Evolutionary conservation across 2,888 invertebrate species (phyloP).

Genomic region (Drosophila parthenogenetica): DNA sequence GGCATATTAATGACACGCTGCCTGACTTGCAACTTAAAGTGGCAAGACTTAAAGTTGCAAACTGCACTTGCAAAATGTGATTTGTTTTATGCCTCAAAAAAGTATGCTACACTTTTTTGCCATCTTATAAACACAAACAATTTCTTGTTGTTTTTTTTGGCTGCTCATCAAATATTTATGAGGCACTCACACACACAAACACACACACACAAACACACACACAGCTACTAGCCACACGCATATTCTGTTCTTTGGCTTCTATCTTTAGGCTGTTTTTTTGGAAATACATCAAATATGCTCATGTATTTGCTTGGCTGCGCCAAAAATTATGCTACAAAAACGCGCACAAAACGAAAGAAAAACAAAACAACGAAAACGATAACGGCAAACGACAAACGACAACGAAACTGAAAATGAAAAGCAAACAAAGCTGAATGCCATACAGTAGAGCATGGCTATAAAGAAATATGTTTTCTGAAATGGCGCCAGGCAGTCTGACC

Average conservation of each 20-base stretch:
- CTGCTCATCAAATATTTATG: constrained; percentile 55
- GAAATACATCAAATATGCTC: constrained; percentile 61
- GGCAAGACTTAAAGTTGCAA: constrained; percentile 23
- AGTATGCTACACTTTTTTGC: constrained; percentile 14
- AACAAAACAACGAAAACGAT: constrained; percentile 1
- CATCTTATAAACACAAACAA: neutral
- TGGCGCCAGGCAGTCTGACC: constrained; percentile 53
- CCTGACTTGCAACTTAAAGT: constrained; percentile 52
- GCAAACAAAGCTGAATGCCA: constrained; percentile 35
- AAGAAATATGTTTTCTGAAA: constrained; percentile 20
- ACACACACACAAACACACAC: constrained; percentile 6
- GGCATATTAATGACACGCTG: constrained; percentile 66
- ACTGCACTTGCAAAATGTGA: constrained; percentile 24
- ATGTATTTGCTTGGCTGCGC: constrained; percentile 58
- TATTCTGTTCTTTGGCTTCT: constrained; percentile 7
- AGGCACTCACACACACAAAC: constrained; percentile 16
- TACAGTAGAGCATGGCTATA: constrained; percentile 11
- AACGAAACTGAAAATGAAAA: constrained; percentile 33
- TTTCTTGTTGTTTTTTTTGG: constrained; percentile 14
- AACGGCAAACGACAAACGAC: too few species aligned
- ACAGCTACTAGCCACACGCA: constrained; percentile 5
- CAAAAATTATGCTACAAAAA: constrained; percentile 61
- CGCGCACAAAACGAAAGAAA: constrained; percentile 32
- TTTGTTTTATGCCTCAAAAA: constrained; percentile 4
- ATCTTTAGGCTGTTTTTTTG: neutral